Evolutionary conservation across 2,888 invertebrate genomes (phyloP), one percentile per base, ranked within the genome.

Genomic region (Amphipoea lucens): DNA sequence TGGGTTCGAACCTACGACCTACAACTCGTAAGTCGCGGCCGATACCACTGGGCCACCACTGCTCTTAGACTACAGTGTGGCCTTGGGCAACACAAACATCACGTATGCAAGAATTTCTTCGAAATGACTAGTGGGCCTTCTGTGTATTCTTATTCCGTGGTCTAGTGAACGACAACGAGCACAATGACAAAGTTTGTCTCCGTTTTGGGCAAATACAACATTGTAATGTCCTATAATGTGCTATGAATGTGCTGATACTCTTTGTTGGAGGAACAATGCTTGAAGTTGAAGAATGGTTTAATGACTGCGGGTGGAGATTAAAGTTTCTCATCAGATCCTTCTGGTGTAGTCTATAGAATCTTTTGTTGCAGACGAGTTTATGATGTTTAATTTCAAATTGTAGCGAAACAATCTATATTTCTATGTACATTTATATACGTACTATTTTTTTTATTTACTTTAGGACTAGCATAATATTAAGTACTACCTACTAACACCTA

Each of bases 141-240:
- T 78, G 78, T 60, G 36, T 29, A 62, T 62, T 36, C 6, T 14
- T 74, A 66, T 6, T 60, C 29, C 12, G 63, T 82, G 70, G 42
- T 29, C 12, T 23, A 66, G n/a, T 68, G 57, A 82, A 71, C 42
- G 70, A 86, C 70, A 83, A 62, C 14, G 69, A n/a, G 29, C 67
- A 72, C 78, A 82, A 84, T 82, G 71, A 60, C 60, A 67, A 84
- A 84, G 74, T 86, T 86, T 82, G 66, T 36, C 73, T 66, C 65
- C 60, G 29, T 74, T 86, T 82, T 51, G 40, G 74, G 71, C 65
- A 67, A 57, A 62, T 66, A 86, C 79, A 86, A 76, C 79, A 67
- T 57, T 84, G 68, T 78, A 67, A 77, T 66, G 54, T 45, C 62
- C 76, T 17, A 60, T 79, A 78, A 74, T 66, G 72, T 77, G 70